Percentiles rank a stretch among this genome's conserved stretches.
Conservation (phyloP, 2,113 vertebrate species). For the Anarhynchus alexandrinus region DNA sequence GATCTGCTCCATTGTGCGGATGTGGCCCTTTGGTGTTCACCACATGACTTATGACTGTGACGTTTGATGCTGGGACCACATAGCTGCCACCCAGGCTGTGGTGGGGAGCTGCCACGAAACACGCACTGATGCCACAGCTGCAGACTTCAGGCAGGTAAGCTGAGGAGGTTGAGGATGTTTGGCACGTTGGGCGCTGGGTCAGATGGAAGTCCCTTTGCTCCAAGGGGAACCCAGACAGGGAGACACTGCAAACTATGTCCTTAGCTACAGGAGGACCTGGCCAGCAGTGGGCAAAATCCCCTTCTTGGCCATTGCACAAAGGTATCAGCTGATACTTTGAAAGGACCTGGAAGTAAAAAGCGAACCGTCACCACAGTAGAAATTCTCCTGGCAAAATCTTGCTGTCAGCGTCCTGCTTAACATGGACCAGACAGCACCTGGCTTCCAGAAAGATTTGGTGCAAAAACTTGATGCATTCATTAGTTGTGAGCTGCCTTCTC, state of each 20-base stretch:
- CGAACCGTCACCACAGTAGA: neutral
- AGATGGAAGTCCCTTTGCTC: neutral
- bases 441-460: neutral
- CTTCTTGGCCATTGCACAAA: neutral
- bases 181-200: neutral
- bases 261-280: neutral
- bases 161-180: neutral
- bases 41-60: neutral
- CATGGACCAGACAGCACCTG: neutral
- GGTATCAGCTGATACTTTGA: neutral
- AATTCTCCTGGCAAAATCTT: neutral
- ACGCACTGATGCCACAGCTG: neutral
- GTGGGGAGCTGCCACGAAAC: neutral
- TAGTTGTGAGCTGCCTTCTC: neutral
- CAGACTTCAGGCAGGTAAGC: neutral
- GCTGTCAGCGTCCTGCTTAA: neutral
- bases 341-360: neutral
- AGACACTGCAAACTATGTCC: neutral
- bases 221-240: neutral
- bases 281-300: fast-evolving
- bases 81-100: neutral
- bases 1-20: neutral
- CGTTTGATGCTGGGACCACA: neutral
- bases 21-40: neutral
- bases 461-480: neutral